These are phyloP conservation scores for Lycocerus yunnanus DNA, from an alignment of 2,888 invertebrate genomes.

Conservation along the genomic window DNA sequence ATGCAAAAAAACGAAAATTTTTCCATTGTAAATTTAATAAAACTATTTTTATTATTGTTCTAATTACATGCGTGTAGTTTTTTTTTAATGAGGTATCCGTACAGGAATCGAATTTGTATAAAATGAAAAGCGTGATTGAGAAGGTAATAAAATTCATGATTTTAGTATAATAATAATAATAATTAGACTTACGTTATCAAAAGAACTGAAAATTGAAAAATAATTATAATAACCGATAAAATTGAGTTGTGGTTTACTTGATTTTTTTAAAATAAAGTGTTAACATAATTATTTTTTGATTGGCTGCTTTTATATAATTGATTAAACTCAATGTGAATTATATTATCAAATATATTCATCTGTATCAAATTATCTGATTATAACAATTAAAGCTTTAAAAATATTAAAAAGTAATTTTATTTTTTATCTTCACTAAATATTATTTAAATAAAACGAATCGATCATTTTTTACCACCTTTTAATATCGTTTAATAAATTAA, in stretches of 20 bases:
- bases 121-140: slow-evolving; percentile 36
- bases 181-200: neutral
- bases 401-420: slow-evolving; percentile 17
- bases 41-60: slow-evolving; percentile 30
- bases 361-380: slow-evolving; percentile 49
- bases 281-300: slow-evolving; percentile 6
- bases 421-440: no score
- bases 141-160: slow-evolving; percentile 15
- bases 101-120: slow-evolving; percentile 46
- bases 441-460: no score
- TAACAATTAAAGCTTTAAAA: slow-evolving; percentile 53
- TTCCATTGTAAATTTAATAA: slow-evolving; percentile 25
- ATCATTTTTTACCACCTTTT: no score
- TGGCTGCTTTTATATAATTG: slow-evolving; percentile 30
- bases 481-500: no score
- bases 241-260: slow-evolving; percentile 24
- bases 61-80: slow-evolving; percentile 14
- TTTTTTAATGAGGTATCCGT: slow-evolving; percentile 49
- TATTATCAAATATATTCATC: slow-evolving; percentile 44
- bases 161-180: slow-evolving; percentile 4
- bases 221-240: neutral
- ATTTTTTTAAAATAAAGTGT: slow-evolving; percentile 1
- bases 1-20: slow-evolving; percentile 4
- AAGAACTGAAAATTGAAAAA: neutral
- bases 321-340: slow-evolving; percentile 53